Percentiles rank a stretch among this genome's conserved stretches.
Conservation (phyloP, 2,888 invertebrate species). For the Rhagophthalmus giganteus region DNA sequence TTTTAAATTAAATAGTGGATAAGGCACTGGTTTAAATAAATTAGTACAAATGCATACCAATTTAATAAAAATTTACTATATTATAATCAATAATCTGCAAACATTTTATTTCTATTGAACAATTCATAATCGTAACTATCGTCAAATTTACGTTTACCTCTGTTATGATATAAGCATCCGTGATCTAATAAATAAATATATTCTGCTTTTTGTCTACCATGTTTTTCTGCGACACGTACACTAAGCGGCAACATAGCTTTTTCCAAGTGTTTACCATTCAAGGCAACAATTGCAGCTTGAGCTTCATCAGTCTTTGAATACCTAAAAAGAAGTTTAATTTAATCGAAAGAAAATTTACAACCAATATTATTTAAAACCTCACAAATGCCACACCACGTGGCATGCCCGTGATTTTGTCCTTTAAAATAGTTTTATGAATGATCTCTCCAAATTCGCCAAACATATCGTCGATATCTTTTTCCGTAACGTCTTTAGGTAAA, state of each 20-base stretch:
- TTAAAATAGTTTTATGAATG: slow-evolving; percentile 87
- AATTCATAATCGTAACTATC: slow-evolving; percentile 7
- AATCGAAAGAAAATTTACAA: background rate
- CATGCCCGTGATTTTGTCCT: slow-evolving; percentile 84
- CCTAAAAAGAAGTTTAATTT: slow-evolving; percentile 56
- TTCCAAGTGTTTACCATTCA: slow-evolving; percentile 83
- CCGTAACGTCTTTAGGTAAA: slow-evolving; percentile 82
- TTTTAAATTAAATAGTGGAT: background rate
- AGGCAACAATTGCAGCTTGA: slow-evolving; percentile 81
- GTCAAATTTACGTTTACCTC: slow-evolving; percentile 43
- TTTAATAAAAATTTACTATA: slow-evolving; percentile 6
- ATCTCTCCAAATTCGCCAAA: slow-evolving; percentile 89
- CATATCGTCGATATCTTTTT: slow-evolving; percentile 79
- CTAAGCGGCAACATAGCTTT: slow-evolving; percentile 82
- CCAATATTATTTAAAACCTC: slow-evolving; percentile 60
- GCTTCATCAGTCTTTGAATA: slow-evolving; percentile 88
- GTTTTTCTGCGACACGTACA: slow-evolving; percentile 79
- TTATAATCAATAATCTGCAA: slow-evolving; percentile 16
- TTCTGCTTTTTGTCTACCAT: slow-evolving; percentile 76
- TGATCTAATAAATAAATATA: slow-evolving; percentile 54
- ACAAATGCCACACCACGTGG: slow-evolving; percentile 93
- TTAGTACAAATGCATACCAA: too few relatives aligned
- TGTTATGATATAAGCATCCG: slow-evolving; percentile 41
- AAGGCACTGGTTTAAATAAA: too few relatives aligned
- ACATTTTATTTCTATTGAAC: slow-evolving; percentile 17